A percentile compares a stretch with the other conserved stretches of the same genome.
Evolutionary conservation across 2,888 invertebrate species (phyloP).

Genomic region (Melinaea menophilus): DNA sequence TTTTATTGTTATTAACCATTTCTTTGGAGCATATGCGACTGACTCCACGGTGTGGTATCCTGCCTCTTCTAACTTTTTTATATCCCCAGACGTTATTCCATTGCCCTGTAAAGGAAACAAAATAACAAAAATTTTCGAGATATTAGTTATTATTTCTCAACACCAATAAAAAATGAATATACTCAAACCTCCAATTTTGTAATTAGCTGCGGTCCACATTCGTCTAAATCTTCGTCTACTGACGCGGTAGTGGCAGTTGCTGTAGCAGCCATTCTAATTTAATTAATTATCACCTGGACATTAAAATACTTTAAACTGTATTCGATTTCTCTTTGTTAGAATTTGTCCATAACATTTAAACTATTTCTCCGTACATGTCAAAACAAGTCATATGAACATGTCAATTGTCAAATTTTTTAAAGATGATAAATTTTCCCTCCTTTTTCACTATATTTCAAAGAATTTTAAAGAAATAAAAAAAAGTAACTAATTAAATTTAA

Average conservation of each 20-base stretch:
- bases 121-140: constrained; percentile 13
- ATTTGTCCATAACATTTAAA: not conserved
- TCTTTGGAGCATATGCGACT: constrained; percentile 96
- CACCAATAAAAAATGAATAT: constrained; percentile 1
- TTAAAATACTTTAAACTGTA: not conserved
- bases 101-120: constrained; percentile 81
- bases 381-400: too few relatives aligned
- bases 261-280: constrained; percentile 57
- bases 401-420: too few relatives aligned
- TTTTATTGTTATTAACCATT: constrained; percentile 90
- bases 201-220: constrained; percentile 84
- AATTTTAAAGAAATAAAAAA: too few relatives aligned
- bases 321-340: not conserved
- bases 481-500: too few relatives aligned
- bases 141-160: not conserved
- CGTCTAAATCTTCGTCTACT: constrained; percentile 79
- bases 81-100: constrained; percentile 93
- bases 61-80: constrained; percentile 94
- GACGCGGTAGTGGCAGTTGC: constrained; percentile 74
- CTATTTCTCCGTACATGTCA: not conserved
- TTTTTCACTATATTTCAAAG: too few relatives aligned
- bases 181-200: constrained; percentile 82
- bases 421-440: too few relatives aligned
- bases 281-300: constrained; percentile 7
- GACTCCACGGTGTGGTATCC: constrained; percentile 97